Base-by-base conservation (phyloP, 2,797 vertebrate genomes). In the Hephaestus fuliginosus region DNA sequence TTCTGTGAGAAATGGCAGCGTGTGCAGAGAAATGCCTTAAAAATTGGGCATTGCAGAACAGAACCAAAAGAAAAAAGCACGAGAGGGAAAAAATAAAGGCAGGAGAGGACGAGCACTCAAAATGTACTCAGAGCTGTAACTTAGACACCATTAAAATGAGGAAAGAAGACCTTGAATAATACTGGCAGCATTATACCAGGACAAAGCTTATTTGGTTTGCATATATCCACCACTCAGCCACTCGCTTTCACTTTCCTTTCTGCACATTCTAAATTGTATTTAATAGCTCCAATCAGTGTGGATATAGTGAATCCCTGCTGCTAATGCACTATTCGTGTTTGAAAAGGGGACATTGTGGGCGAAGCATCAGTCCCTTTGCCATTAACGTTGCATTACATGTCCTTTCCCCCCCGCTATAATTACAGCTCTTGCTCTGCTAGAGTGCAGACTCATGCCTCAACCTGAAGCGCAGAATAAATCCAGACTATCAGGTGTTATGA, bases 221-320 rank as follows among this genome's bases (percentile, higher is more conserved):
- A 76, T 70, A 70, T 67, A 78, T 36, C 78, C 73, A 87, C 78
- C 87, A 87, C 86, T 91, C 86, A 87, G 74, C 68, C 70, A 73
- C 73, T 68, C 36, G 62, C 84, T 88, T 81, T 73, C 66, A 53
- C 68, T 82, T 88, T 77, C 60, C 61, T 74, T 75, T 87, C 46
- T 78, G 52, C 74, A 84, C 78, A 72, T 78, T 69, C 89, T 88
- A 86, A 91, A 91, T 93, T 92, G 86, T 76, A 89, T 93, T 86
- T 90, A 93, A 93, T 90, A 88, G 90, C 86, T 83, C 83, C 85
- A 90, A 86, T 93, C 92, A 90, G 71, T 60, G 78, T 36, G 46
- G 72, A 43, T 64, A 82, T 58, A 49, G 86, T 76, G 88, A 75
- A 77, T 88, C 70, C 77, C 80, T 70, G 78, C 80, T 83, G 82